A percentile compares a stretch with the other conserved stretches of the same genome.
Evolutionary conservation across 2,797 vertebrate genomes (phyloP).

Genomic region (Darevskia nairensis): DNA sequence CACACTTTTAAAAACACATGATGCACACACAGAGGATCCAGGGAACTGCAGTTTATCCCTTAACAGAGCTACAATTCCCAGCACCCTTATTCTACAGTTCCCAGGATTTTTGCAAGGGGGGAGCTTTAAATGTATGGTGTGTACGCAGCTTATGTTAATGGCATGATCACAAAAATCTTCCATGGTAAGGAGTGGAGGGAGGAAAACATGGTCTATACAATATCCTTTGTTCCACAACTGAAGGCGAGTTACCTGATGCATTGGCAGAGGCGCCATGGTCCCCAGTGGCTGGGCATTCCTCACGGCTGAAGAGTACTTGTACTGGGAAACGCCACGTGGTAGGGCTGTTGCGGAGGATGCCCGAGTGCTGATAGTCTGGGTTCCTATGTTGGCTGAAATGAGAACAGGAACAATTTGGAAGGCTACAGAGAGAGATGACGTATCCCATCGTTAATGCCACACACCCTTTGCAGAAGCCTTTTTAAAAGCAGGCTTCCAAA

Average conservation of each 20-base stretch:
- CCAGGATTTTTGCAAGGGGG: no score
- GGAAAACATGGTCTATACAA: background rate
- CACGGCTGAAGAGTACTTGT: conserved; percentile 85
- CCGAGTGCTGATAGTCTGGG: conserved; percentile 87
- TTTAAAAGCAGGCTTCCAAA: background rate
- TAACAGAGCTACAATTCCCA: no score
- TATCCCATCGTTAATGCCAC: background rate
- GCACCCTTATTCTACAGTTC: no score
- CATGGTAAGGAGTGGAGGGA: background rate
- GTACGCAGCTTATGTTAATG: no score
- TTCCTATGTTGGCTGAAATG: conserved; percentile 91
- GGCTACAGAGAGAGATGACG: accelerated
- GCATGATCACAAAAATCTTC: background rate
- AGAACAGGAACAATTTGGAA: background rate
- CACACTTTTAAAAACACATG: no score
- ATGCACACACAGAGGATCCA: no score
- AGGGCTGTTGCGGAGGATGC: conserved; percentile 69
- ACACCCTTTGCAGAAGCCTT: background rate
- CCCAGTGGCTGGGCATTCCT: conserved; percentile 83
- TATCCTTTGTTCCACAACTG: background rate
- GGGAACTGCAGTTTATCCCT: no score
- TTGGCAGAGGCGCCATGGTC: conserved; percentile 65
- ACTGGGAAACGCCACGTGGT: conserved; percentile 79
- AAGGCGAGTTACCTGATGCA: conserved; percentile 77
- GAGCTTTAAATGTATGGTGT: no score